Conservation (phyloP, 2,113 vertebrate genomes). For the Leptodactylus fuscus region DNA sequence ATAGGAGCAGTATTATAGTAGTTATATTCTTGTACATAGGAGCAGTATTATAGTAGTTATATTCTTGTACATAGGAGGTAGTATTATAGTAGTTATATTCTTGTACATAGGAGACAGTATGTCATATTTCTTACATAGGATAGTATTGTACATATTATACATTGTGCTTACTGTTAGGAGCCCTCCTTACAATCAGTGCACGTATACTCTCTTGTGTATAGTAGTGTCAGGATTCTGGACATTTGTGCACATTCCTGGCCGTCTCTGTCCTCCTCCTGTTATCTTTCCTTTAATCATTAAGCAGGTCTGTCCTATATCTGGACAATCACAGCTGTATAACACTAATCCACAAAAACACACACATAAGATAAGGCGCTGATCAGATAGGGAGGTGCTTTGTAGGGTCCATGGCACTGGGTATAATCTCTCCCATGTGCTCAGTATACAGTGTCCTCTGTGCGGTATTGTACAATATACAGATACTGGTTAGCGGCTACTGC, state of each 20-base stretch:
- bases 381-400: background rate
- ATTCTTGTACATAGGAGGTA: background rate
- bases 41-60: background rate
- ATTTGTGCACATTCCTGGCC: conserved; percentile 3
- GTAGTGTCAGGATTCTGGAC: background rate
- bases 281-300: conserved; percentile 53
- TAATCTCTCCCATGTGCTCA: background rate
- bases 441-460: background rate
- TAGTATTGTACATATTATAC: too few relatives aligned
- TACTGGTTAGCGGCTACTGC: background rate
- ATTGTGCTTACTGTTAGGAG: too few relatives aligned
- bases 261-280: background rate
- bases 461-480: background rate
- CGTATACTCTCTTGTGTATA: too few relatives aligned
- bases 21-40: too few relatives aligned
- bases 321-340: conserved; percentile 45
- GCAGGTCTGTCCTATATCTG: conserved; percentile 10
- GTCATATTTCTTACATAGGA: too few relatives aligned
- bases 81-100: background rate
- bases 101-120: background rate
- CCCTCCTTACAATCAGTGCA: too few relatives aligned
- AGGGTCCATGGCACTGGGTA: background rate
- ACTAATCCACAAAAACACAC: conserved; percentile 19
- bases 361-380: conserved; percentile 31
- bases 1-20: too few relatives aligned